These are phyloP conservation scores for Globodera rostochiensis DNA, from an alignment of 1,140 invertebrate genomes.

Conservation along the genomic window DNA sequence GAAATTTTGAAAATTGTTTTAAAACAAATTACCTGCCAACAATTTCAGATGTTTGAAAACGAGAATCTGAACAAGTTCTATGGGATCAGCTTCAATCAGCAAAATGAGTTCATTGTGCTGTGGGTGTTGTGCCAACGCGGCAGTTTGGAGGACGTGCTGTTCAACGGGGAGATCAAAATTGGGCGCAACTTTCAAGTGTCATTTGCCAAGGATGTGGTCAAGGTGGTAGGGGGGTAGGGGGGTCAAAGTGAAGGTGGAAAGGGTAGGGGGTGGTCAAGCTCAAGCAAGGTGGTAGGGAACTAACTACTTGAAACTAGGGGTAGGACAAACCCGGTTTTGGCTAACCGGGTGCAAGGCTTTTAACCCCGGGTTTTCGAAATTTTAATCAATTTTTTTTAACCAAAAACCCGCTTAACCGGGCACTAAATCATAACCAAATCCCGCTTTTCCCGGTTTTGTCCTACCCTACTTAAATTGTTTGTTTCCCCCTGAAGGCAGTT, in stretches of 20 bases:
- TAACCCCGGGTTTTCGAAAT: too few relatives aligned
- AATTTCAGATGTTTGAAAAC: constrained; percentile 53
- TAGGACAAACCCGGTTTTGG: neutral
- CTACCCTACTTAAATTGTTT: neutral
- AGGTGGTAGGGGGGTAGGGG: constrained; percentile 17
- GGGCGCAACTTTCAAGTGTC: constrained; percentile 63
- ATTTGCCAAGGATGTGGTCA: constrained; percentile 63
- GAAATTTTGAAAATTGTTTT: neutral
- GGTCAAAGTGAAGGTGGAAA: too few relatives aligned
- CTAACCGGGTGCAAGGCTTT: too few relatives aligned
- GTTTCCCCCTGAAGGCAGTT: constrained; percentile 46
- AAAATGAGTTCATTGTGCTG: constrained; percentile 64
- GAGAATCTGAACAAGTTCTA: constrained; percentile 66
- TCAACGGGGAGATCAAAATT: constrained; percentile 62
- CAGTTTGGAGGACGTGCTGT: constrained; percentile 61
- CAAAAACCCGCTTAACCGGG: too few relatives aligned
- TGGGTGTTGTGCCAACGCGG: constrained; percentile 62
- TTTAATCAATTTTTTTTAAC: too few relatives aligned
- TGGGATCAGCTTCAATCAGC: constrained; percentile 65
- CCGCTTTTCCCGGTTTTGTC: too few relatives aligned
- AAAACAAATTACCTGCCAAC: too few relatives aligned
- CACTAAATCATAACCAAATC: too few relatives aligned
- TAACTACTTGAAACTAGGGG: neutral
- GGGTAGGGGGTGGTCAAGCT: too few relatives aligned
- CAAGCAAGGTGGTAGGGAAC: neutral